Base-by-base conservation (phyloP, 2,888 invertebrate genomes). In the Sialis lutaria region DNA sequence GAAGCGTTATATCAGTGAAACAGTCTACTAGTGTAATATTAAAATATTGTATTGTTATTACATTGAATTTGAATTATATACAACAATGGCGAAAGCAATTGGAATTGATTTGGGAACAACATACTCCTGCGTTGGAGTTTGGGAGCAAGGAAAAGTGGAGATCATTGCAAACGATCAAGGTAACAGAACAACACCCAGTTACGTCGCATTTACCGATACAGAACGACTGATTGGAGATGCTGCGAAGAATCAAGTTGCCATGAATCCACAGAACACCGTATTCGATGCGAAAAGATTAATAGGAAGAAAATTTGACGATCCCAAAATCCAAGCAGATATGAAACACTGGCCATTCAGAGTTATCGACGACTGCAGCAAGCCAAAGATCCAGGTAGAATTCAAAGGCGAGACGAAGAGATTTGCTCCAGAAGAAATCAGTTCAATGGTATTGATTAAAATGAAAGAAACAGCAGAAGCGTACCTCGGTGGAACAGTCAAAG, bases 51-150 rank as follows among this genome's bases (percentile, higher is more conserved):
- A 22, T 22, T 22, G 4, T n/a, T 22, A 22, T 22, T 22, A 22
- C 22, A 22, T 22, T 22, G 22, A 22, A 22, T 22, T 22, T 22
- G 22, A 22, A 22, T 22, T 22, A 22, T 22, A 34, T 35, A 32
- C 9, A 37, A 79, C 80, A 59, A 71, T 71, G 51, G 70, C 72
- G 48, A 57, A 72, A 58, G 77, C 78, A 54, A 71, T 84, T 57
- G 84, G 84, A 56, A 90, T 86, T 56, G 85, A 86, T 71, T 72
- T 90, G 60, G 90, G 89, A 56, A 90, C 89, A 35, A 90, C 89
- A 6, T 89, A 86, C 64, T 88, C 86, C 33, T 84, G 85, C 60
- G 85, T 87, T 42, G 86, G 84, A 55, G 84, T 86, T n/a, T 87
- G 82, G 75, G 82, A 84, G 58, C 76, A 80, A 55, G 81, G 82